These are phyloP conservation scores for Melanotaenia parkinsoni DNA, from an alignment of 2,797 vertebrate species.

Conservation along the genomic window DNA sequence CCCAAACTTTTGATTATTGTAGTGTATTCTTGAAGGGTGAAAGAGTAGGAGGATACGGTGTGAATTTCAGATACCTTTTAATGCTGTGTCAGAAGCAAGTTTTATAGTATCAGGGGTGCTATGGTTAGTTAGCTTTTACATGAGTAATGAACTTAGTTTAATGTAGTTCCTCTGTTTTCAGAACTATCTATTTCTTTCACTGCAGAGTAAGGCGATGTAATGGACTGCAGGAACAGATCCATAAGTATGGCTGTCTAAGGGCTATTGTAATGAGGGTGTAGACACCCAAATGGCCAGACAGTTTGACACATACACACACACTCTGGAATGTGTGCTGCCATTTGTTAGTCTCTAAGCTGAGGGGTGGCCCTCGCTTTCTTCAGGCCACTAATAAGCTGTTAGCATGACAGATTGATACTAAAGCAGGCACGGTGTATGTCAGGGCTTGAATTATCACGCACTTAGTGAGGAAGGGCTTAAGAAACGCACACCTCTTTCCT, in stretches of 20 bases:
- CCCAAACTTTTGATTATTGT: conserved; percentile 51
- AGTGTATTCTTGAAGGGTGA: conserved; percentile 34
- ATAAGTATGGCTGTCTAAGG: conserved; percentile 47
- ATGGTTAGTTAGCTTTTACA: conserved; percentile 31
- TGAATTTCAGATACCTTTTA: conserved; percentile 38
- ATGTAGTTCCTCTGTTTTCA: conserved; percentile 29
- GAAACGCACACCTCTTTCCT: conserved; percentile 40
- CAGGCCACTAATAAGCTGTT: conserved; percentile 84
- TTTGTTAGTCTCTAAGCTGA: conserved; percentile 70
- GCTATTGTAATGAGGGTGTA: conserved; percentile 66
- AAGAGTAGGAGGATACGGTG: conserved; percentile 39
- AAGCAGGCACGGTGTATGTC: conserved; percentile 78
- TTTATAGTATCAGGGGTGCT: background rate
- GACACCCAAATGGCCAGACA: conserved; percentile 57
- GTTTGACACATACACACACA: conserved; percentile 53
- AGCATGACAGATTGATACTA: conserved; percentile 82
- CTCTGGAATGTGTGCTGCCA: conserved; percentile 33
- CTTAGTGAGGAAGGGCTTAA: conserved; percentile 71
- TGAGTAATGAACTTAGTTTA: conserved; percentile 12
- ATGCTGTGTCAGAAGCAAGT: conserved; percentile 29
- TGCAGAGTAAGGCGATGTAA: conserved; percentile 45
- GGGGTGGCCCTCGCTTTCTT: conserved; percentile 76
- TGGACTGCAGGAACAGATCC: conserved; percentile 49
- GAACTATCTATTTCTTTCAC: conserved; percentile 26
- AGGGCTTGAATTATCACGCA: conserved; percentile 81